A percentile compares a stretch with the other conserved stretches of the same genome.
Evolutionary conservation across 2,888 invertebrate genomes (phyloP).

Genomic region (Nomada fucata): DNA sequence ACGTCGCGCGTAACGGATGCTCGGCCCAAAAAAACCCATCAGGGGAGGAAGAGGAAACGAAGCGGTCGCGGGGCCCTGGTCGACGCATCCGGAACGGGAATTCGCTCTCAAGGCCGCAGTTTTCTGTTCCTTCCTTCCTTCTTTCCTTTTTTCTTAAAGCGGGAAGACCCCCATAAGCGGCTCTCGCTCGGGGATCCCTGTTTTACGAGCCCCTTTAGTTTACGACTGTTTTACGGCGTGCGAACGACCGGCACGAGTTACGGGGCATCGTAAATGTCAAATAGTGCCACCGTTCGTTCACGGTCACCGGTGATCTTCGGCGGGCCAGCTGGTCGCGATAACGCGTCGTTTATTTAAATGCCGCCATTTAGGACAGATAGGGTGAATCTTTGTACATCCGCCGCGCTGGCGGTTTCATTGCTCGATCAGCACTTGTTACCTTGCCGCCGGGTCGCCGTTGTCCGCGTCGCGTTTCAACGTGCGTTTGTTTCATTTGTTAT

Average conservation of each 20-base stretch:
- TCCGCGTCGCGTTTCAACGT: not conserved
- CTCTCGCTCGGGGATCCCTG: constrained; percentile 54
- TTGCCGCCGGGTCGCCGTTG: not conserved
- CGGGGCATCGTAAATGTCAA: constrained; percentile 82
- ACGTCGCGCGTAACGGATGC: too few species aligned
- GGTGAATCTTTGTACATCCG: constrained; percentile 4
- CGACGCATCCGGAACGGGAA: constrained; percentile 20
- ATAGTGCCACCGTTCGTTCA: constrained; percentile 79
- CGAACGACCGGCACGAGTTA: constrained; percentile 81
- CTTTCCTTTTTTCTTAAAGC: not conserved
- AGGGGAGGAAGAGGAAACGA: not conserved
- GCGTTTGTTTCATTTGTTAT: too few species aligned
- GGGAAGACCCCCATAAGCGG: constrained; percentile 36
- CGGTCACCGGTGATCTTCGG: constrained; percentile 74
- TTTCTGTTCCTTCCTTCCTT: constrained; percentile 30
- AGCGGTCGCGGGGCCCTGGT: not conserved
- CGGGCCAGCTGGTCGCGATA: constrained; percentile 74
- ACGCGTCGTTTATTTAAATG: constrained; percentile 72
- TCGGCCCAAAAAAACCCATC: not conserved
- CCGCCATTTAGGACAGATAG: constrained; percentile 16
- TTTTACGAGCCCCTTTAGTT: constrained; percentile 80
- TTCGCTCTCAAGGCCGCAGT: constrained; percentile 36
- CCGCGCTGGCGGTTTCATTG: not conserved
- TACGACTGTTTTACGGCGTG: constrained; percentile 81
- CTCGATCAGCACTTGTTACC: constrained; percentile 20